Evolutionary conservation across 2,113 vertebrate species (phyloP).

Genomic region (Apteryx mantelli): DNA sequence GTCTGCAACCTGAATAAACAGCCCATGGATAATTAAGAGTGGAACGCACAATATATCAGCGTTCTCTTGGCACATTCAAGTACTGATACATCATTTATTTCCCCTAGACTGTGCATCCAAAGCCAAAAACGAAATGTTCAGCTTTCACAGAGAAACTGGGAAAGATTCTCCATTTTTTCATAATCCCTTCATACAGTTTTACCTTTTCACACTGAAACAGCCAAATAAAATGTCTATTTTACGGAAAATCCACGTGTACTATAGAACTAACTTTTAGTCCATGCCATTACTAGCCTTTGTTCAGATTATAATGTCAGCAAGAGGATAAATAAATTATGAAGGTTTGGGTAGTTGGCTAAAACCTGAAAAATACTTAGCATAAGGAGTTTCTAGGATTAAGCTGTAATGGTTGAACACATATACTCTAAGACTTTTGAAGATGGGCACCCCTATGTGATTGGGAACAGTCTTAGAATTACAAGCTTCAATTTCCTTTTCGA

Average conservation of each 20-base stretch:
- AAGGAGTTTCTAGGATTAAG: neutral
- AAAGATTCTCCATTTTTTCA: neutral
- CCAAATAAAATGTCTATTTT: neutral
- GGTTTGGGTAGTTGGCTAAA: neutral
- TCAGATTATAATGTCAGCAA: neutral
- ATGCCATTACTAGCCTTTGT: neutral
- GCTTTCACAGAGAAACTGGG: neutral
- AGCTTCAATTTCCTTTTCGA: neutral
- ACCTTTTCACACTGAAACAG: neutral
- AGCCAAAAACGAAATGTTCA: neutral
- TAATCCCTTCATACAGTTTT: neutral
- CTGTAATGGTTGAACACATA: rapidly evolving
- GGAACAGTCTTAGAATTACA: neutral
- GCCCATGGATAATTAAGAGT: slow-evolving; percentile 1
- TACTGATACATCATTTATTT: slow-evolving; percentile 46
- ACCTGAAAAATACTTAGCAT: neutral
- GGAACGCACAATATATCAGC: slow-evolving; percentile 7
- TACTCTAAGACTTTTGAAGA: neutral
- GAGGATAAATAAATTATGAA: neutral
- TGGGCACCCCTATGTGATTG: rapidly evolving
- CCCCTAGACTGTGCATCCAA: neutral
- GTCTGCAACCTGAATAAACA: slow-evolving; percentile 30
- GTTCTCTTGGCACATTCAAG: neutral
- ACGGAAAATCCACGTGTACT: neutral
- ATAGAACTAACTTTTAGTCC: neutral